Base-by-base conservation (phyloP, 2,797 vertebrate species). In the Acipenser oxyrinchus region DNA sequence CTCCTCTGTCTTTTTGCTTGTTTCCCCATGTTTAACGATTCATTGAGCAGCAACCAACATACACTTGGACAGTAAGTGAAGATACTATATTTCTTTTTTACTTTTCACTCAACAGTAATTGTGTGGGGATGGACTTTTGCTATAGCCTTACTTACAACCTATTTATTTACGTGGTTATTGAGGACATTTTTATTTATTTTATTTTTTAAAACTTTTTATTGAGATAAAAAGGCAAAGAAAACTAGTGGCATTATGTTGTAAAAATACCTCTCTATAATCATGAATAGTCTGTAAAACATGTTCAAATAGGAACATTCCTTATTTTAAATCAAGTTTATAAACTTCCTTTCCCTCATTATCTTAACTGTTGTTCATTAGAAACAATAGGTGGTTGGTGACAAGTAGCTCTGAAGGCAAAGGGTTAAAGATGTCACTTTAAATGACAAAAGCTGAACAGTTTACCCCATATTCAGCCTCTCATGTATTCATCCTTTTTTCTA, bases 391-490 rank as follows among this genome's bases (percentile, higher is more conserved):
- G 61, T 6, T 68, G 81, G 76, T 75, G 80, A 87, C 86, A 82
- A 86, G 68, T 78, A 85, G 82, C 76, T 73, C 78, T 37, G 78
- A 82, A 81, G 80, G 82, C 88, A 85, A 92, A 89, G 90, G 90
- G 91, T 92, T 94, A 92, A 93, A 92, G 89, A 89, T 76, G 76
- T 90, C 85, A 86, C 86, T 95, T 95, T 94, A 87, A 94, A 94
- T 93, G 87, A 93, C 92, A 94, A 94, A 93, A 89, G 84, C 85
- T 80, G 81, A 91, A 89, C 90, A 90, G 84, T 91, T 91, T 90
- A 89, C 85, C 87, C 77, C 84, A 89, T 84, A 91, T 90, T 92
- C 86, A 87, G 82, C 89, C 81, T 81, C 80, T 85, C 81, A 74
- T 87, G 88, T 86, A 91, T 93, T 93, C 91, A 92, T 84, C 84